These are phyloP conservation scores for Cheilosia grossa DNA, from an alignment of 2,888 invertebrate genomes.

Conservation along the genomic window DNA sequence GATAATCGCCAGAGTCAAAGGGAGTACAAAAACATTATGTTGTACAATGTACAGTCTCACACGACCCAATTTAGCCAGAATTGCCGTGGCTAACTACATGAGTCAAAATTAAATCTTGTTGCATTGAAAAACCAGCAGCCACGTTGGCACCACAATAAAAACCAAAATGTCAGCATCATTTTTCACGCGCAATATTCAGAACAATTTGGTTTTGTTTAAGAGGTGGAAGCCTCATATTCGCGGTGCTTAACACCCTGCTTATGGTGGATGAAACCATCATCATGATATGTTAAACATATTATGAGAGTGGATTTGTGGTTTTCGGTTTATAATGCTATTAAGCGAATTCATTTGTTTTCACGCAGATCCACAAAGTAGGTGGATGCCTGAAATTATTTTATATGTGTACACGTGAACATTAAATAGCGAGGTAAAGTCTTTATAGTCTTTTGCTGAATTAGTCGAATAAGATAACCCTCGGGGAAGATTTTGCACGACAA, in stretches of 20 bases:
- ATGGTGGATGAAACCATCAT: slow-evolving; percentile 7
- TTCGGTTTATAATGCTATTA: slow-evolving; percentile 16
- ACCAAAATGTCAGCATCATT: slow-evolving; percentile 24
- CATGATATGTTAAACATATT: slow-evolving; percentile 11
- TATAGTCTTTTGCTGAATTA: background rate
- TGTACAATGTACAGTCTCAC: too few relatives aligned
- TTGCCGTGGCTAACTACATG: too few relatives aligned
- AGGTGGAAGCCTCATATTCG: slow-evolving; percentile 14
- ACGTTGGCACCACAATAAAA: background rate
- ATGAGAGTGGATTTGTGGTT: slow-evolving; percentile 37
- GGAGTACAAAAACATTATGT: too few relatives aligned
- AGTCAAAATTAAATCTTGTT: too few relatives aligned
- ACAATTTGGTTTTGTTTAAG: slow-evolving; percentile 1
- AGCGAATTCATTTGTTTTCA: slow-evolving; percentile 19
- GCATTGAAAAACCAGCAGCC: too few relatives aligned
- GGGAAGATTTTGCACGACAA: background rate
- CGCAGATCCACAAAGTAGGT: slow-evolving; percentile 14
- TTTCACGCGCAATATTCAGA: slow-evolving; percentile 1
- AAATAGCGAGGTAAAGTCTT: background rate
- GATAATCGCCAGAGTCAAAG: too few relatives aligned
- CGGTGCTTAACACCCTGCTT: slow-evolving; percentile 2
- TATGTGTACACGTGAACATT: background rate
- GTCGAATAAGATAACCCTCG: background rate
- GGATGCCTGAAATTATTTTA: background rate
- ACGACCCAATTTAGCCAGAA: too few relatives aligned